A percentile compares a stretch with the other conserved stretches of the same genome.
Evolutionary conservation across 1,140 invertebrate genomes (phyloP).

Genomic region (Drosophila setifemur): DNA sequence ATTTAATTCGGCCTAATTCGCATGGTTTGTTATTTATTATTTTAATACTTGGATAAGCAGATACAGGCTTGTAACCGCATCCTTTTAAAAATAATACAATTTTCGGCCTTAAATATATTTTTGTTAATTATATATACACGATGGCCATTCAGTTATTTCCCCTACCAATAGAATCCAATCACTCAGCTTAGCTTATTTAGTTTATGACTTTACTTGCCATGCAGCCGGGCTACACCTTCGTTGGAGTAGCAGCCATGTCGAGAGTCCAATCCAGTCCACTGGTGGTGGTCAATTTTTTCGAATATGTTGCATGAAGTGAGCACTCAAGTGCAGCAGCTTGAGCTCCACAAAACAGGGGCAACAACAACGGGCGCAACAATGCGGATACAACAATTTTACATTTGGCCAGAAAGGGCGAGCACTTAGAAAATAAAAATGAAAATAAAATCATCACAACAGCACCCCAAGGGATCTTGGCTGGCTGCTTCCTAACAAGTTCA

Average conservation of each 20-base stretch:
- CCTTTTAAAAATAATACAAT: too few species aligned
- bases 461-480: slow-evolving; percentile 47
- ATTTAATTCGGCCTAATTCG: too few species aligned
- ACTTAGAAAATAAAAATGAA: slow-evolving; percentile 55
- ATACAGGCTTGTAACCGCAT: too few species aligned
- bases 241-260: slow-evolving; percentile 10
- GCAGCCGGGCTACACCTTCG: slow-evolving; percentile 21
- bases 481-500: slow-evolving; percentile 48
- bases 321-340: slow-evolving; percentile 57
- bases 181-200: slow-evolving; percentile 21
- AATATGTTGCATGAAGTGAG: slow-evolving; percentile 66
- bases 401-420: slow-evolving; percentile 54
- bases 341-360: slow-evolving; percentile 22
- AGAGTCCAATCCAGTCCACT: slow-evolving; percentile 3
- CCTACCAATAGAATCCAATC: slow-evolving; percentile 31
- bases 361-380: slow-evolving; percentile 23
- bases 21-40: too few species aligned
- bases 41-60: too few species aligned
- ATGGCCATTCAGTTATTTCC: too few species aligned
- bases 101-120: too few species aligned
- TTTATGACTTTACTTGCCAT: slow-evolving; percentile 3
- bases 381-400: slow-evolving; percentile 47
- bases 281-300: slow-evolving; percentile 67
- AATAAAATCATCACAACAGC: slow-evolving; percentile 40
- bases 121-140: too few species aligned